These are phyloP conservation scores for Drosophila aff. DNA, from an alignment of 1,140 invertebrate genomes.

Conservation along the genomic window DNA sequence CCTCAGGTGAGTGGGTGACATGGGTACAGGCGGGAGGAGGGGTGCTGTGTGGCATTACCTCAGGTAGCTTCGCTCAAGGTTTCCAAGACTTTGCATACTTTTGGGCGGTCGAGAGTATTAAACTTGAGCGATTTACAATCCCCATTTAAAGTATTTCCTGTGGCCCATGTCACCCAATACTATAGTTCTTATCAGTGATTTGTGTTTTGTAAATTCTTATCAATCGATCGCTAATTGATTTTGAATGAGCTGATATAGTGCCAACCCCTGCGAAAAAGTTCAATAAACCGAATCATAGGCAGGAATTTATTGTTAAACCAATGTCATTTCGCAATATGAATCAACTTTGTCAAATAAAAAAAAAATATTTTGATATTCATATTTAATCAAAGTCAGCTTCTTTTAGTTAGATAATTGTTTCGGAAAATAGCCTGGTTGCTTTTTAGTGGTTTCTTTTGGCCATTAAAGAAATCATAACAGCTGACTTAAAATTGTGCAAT, in stretches of 20 bases:
- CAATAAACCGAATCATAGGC: constrained; percentile 1
- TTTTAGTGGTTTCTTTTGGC: not conserved
- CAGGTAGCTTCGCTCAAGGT: constrained; percentile 1
- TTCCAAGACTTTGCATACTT: constrained; percentile 57
- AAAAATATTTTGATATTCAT: not conserved
- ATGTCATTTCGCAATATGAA: not conserved
- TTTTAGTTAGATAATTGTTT: not conserved
- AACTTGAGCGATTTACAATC: not conserved
- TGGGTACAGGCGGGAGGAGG: not conserved
- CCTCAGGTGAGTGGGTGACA: constrained; percentile 20
- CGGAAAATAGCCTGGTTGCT: not conserved
- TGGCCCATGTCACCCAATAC: not conserved
- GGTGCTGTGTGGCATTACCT: not conserved
- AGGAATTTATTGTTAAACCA: not conserved
- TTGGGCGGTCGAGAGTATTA: constrained; percentile 38
- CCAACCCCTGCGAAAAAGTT: constrained; percentile 14
- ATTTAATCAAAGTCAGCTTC: not conserved
- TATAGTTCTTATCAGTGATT: constrained; percentile 26
- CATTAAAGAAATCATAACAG: not conserved
- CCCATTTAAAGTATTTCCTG: not conserved
- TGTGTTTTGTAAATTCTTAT: constrained; percentile 20
- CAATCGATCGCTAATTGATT: constrained; percentile 54
- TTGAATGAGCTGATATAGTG: constrained; percentile 42
- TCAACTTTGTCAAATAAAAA: not conserved
- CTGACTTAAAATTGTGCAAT: not conserved